Conservation (phyloP, 2,797 vertebrate genomes). For the Anguilla obscura region DNA sequence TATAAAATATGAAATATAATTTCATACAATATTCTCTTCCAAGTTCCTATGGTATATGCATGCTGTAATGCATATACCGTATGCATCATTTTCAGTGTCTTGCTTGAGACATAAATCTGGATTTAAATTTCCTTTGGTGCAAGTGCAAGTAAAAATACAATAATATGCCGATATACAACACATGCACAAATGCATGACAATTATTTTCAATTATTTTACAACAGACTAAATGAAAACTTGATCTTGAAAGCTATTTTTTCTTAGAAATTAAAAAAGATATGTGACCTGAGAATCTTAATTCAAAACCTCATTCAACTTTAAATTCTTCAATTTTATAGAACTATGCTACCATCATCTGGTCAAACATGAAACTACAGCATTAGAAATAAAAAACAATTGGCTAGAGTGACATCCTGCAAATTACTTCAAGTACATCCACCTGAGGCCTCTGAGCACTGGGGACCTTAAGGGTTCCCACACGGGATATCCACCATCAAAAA, state of each 20-base stretch:
- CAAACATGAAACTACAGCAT: constrained; percentile 2
- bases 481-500: neutral
- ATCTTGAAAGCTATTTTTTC: constrained; percentile 1
- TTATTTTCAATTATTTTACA: constrained; percentile 1
- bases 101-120: neutral
- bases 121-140: neutral
- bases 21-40: too few relatives aligned
- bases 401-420: neutral
- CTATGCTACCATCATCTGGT: constrained; percentile 69
- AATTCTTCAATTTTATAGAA: constrained; percentile 37
- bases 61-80: too few relatives aligned
- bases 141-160: neutral
- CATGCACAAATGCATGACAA: neutral
- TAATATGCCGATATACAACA: neutral
- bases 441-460: neutral
- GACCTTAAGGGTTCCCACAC: neutral
- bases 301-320: neutral
- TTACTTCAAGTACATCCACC: neutral
- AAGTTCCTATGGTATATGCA: too few relatives aligned
- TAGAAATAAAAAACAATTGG: neutral
- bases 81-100: neutral
- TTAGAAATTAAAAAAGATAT: neutral
- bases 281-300: neutral
- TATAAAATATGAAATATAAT: too few relatives aligned
- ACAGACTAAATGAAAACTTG: neutral